Evolutionary conservation across 2,797 vertebrate species (phyloP), one percentile per base, ranked within the genome.

Genomic region (Neosilurus hyrtlii): DNA sequence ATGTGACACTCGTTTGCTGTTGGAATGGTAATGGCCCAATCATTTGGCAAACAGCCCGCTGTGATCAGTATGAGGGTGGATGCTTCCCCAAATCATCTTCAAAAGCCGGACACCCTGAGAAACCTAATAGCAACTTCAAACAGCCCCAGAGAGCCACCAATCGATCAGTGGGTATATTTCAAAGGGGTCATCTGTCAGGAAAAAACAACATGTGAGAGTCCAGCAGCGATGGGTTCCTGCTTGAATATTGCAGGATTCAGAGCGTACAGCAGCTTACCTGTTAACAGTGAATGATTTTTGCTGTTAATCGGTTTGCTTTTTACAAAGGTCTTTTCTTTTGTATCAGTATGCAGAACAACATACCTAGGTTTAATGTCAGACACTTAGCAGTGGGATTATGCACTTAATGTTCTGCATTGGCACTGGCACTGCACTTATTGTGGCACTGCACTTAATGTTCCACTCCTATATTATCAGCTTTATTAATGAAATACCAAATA

Each of bases 91-190:
- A 86, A 88, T 85, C 87, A 88, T 88, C 93, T 92, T 94, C 92
- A 94, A 93, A 89, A 93, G 92, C 81, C 79, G 83, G 59, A 84
- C 86, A 85, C 79, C 73, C 75, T 86, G 52, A 78, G 67, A 86
- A 80, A 85, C 68, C 89, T 88, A 81, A 87, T 89, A 89, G 89
- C 88, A 87, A 91, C 92, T 93, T 94, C 93, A 95, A 93, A 94
- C 91, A 90, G 88, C 75, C 83, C 86, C 56, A 11, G 61, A 86
- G 90, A 92, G 88, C 90, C 79, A 81, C 82, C 85, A 88, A 87
- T 88, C 84, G 89, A 86, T 87, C 80, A 76, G 51, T 22, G 49
- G 72, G 37, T 72, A 85, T 74, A 87, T 89, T 89, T 90, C 88
- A 89, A 89, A 90, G 88, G 62, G 86, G 81, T 83, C 79, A 72